Evolutionary conservation across 2,113 vertebrate genomes (phyloP).

Genomic region (Sorex fumeus): DNA sequence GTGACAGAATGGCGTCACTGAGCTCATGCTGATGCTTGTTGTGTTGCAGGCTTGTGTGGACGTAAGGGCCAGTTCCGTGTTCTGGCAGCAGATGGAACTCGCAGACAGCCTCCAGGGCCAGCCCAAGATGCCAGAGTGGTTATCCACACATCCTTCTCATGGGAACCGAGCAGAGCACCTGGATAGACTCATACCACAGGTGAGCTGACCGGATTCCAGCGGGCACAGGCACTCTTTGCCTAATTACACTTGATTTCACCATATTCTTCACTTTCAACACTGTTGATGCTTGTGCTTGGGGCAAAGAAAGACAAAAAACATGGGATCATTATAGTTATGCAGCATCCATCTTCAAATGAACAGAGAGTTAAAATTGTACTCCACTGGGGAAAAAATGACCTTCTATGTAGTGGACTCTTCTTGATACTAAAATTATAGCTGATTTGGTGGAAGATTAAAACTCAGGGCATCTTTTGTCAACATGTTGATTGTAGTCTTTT

Average conservation of each 20-base stretch:
- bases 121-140: constrained; percentile 93
- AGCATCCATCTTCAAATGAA: constrained; percentile 15
- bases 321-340: constrained; percentile 29
- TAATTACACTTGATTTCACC: not conserved
- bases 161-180: constrained; percentile 92
- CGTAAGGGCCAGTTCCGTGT: constrained; percentile 94
- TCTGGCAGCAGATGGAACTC: constrained; percentile 97
- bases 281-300: constrained; percentile 35
- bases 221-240: not conserved
- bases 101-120: constrained; percentile 88
- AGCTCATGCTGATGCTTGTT: not conserved
- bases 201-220: constrained; percentile 80
- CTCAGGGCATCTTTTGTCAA: not conserved
- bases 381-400: constrained; percentile 15
- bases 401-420: not conserved
- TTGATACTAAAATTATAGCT: not conserved
- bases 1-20: no score
- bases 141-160: constrained; percentile 97
- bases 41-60: constrained; percentile 94
- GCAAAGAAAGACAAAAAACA: not conserved
- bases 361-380: constrained; percentile 42
- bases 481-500: constrained; percentile 45
- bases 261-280: constrained; percentile 24
- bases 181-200: constrained; percentile 95
- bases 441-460: constrained; percentile 48